Evolutionary conservation across 92 coral and sea anemone genomes (phyloP).

Genomic region (Montipora capitata): DNA sequence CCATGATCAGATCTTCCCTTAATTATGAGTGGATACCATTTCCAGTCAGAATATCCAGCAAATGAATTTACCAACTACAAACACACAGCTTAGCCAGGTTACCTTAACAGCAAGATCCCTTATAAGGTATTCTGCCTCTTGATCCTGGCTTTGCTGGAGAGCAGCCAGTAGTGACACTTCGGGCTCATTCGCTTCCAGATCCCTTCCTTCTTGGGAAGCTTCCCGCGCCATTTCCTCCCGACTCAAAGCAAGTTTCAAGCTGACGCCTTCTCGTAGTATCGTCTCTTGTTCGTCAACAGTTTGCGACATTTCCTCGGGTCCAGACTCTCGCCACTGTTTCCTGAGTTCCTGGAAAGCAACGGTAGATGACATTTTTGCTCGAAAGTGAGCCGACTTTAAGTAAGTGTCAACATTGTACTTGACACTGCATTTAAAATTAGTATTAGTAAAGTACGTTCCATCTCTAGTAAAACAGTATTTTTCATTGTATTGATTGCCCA

Average conservation of each 20-base stretch:
- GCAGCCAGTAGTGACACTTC: conserved; percentile 89
- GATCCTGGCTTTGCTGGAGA: conserved; percentile 93
- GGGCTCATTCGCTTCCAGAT: conserved; percentile 78
- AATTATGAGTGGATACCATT: too few relatives aligned
- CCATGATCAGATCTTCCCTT: too few relatives aligned
- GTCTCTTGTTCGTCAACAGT: conserved; percentile 90
- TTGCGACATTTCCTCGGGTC: conserved; percentile 93
- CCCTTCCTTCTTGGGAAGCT: conserved; percentile 64
- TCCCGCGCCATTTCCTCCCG: conserved; percentile 53
- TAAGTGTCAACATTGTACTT: too few relatives aligned
- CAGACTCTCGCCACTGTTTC: conserved; percentile 95
- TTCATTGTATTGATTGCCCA: too few relatives aligned
- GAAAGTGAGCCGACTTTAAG: too few relatives aligned
- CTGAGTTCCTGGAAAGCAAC: conserved; percentile 81
- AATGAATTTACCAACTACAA: not conserved
- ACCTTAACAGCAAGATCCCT: conserved; percentile 94
- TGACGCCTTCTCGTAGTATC: conserved; percentile 89
- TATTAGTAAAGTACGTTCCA: too few relatives aligned
- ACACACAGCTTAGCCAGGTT: not conserved
- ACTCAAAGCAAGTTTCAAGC: conserved; percentile 82
- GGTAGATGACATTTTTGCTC: not conserved
- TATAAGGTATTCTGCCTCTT: conserved; percentile 92
- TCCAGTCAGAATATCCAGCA: too few relatives aligned
- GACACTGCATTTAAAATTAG: too few relatives aligned
- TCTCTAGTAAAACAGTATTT: too few relatives aligned